phyloP scores from a whole-genome alignment of 2,113 vertebrate species.

The Spheniscus mendiculus region DNA sequence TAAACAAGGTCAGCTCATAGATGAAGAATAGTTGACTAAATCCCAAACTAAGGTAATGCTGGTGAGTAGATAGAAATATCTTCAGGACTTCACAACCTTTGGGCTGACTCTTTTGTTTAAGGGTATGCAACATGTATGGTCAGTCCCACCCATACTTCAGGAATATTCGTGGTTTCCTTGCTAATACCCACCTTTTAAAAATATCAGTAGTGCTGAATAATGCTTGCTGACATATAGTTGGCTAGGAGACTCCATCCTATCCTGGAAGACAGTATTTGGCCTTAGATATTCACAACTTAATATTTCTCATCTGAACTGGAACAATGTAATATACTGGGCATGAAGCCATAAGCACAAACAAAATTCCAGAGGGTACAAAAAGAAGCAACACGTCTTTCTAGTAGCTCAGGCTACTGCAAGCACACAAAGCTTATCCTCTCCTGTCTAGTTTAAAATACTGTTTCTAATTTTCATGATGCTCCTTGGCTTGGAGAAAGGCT shows the following conservation, averaged over 20 bases:
- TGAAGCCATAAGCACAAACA: neutral
- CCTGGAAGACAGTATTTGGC: neutral
- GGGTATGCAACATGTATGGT: neutral
- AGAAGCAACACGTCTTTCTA: neutral
- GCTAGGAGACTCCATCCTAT: neutral
- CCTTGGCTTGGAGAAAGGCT: neutral
- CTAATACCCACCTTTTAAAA: neutral
- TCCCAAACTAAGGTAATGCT: neutral
- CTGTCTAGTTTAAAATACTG: neutral
- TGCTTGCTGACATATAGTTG: neutral
- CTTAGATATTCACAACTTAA: neutral
- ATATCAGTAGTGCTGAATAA: neutral
- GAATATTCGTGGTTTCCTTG: neutral
- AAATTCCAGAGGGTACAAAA: neutral
- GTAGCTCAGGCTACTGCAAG: neutral
- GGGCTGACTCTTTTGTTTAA: neutral
- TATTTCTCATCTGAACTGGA: slow-evolving; percentile 9
- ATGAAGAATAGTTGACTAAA: neutral
- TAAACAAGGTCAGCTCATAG: neutral
- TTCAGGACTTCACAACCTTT: neutral
- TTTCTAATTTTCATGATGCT: slow-evolving; percentile 8
- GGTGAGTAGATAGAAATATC: neutral
- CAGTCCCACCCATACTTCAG: neutral
- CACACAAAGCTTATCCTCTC: neutral
- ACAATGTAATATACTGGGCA: neutral